Base-by-base conservation (phyloP, 37 sponge, comb jelly and placozoan genomes). In the Oopsacas minuta region DNA sequence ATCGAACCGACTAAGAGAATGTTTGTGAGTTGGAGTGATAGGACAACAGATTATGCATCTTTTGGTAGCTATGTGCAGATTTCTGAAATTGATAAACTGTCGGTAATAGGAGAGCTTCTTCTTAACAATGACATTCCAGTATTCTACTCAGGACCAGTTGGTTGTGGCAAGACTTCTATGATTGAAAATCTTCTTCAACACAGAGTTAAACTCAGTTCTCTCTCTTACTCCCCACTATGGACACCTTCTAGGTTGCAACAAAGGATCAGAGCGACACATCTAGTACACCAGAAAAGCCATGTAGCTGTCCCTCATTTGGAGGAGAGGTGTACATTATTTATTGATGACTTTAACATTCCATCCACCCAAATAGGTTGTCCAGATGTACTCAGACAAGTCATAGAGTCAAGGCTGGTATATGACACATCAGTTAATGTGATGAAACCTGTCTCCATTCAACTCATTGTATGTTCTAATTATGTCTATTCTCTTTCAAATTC, bases 161-260 rank as follows among this genome's bases (percentile, higher is more conserved):
- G 75, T 5, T 10, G 28, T 5, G 75, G 75, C 5, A 61, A 61
- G 75, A 61, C 75, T 20, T 25, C 28, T 3, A 61, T 61, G 75
- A 34, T 61, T 3, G 75, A 61, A 34, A 61, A 61, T n/a, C 75
- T 61, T 61, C 75, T 61, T 10, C 75, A n/a, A 34, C 75, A 61
- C 75, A 10, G 75, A 61, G 17, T 61, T 34, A 61, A 61, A 25
- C 75, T 61, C 5, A 61, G 75, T 12, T 61, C 75, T n/a, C 75
- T 61, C 75, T 61, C 75, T n/a, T 61, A 61, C 75, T 61, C 75
- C 7, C 75, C 75, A 25, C 28, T 61, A n/a, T 61, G 75, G 75
- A 61, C 75, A 25, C 75, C 75, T 61, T 61, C 22, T 61, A 61
- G 22, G 75, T 3, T 61, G 22, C 75, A 61, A 34, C 75, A 61